Conservation (phyloP, 2,113 vertebrate species). For the Cricetomys ansorgei region DNA sequence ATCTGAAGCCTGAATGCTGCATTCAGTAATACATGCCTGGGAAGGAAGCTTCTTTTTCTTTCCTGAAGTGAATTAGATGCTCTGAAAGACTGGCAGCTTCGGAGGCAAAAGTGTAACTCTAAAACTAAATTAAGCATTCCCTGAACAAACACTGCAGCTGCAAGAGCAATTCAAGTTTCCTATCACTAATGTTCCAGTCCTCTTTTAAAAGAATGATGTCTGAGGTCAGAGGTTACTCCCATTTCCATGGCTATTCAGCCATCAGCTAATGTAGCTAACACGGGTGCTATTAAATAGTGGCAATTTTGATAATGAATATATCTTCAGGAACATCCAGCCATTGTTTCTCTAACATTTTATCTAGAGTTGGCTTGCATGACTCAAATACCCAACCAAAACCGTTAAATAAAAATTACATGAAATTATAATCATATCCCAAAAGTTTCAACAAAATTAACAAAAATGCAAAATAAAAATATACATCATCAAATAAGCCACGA, state of each 20-base stretch:
- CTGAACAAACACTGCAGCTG: slow-evolving; percentile 75
- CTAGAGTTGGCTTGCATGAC: slow-evolving; percentile 43
- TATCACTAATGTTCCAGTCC: slow-evolving; percentile 71
- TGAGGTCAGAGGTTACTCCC: slow-evolving; percentile 71
- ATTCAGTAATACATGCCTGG: slow-evolving; percentile 52
- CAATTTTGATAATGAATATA: slow-evolving; percentile 61
- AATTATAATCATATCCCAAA: slow-evolving; percentile 32
- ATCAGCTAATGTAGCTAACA: slow-evolving; percentile 67
- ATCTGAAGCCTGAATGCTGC: slow-evolving; percentile 38
- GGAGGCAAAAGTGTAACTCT: slow-evolving; percentile 71
- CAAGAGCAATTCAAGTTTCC: slow-evolving; percentile 77
- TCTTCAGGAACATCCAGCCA: slow-evolving; percentile 58
- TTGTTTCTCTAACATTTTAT: slow-evolving; percentile 62
- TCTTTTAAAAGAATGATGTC: slow-evolving; percentile 75
- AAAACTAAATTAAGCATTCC: slow-evolving; percentile 79
- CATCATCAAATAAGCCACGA: slow-evolving; percentile 42
- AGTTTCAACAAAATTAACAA: slow-evolving; percentile 40
- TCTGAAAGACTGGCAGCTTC: slow-evolving; percentile 74
- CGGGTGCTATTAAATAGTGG: slow-evolving; percentile 60
- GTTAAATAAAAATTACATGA: slow-evolving; percentile 62
- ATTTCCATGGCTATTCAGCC: slow-evolving; percentile 68
- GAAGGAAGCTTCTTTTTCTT: slow-evolving; percentile 55
- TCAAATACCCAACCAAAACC: slow-evolving; percentile 48
- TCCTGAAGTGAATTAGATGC: slow-evolving; percentile 72
- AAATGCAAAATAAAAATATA: slow-evolving; percentile 59